phyloP scores from a whole-genome alignment of 2,797 vertebrate species.

The Poeciliopsis gracilis region DNA sequence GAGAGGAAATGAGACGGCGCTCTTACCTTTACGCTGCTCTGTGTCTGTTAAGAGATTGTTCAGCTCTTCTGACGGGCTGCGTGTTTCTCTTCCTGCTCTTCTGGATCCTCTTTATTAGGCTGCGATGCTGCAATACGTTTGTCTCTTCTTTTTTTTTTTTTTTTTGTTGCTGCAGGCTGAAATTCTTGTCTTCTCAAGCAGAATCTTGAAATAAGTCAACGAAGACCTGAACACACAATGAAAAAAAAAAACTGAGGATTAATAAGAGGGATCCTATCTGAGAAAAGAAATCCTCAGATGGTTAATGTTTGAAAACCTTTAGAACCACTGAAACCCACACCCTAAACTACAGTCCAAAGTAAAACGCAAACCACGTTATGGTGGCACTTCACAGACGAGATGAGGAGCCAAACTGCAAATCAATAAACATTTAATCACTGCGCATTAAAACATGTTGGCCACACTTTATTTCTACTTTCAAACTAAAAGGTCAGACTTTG shows the following conservation, averaged over 20 bases:
- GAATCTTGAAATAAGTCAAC: background rate
- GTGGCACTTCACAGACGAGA: background rate
- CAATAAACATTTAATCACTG: background rate
- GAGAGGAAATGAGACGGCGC: background rate
- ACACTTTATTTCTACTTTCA: background rate
- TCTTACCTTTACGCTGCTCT: constrained; percentile 44
- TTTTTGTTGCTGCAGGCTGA: background rate
- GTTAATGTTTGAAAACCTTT: constrained; percentile 3
- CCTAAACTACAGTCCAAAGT: background rate
- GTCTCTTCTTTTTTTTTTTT: background rate
- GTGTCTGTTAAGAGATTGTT: background rate
- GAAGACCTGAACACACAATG: background rate
- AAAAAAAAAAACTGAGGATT: background rate
- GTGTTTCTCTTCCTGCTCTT: constrained; percentile 27
- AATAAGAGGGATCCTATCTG: background rate
- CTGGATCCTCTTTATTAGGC: background rate
- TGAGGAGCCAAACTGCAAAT: background rate
- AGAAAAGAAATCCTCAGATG: background rate
- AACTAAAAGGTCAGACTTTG: background rate
- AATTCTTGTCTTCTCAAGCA: background rate
- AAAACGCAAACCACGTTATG: background rate
- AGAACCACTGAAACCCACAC: background rate
- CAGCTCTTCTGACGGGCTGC: background rate
- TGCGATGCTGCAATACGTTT: background rate
- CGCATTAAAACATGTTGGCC: background rate